These are phyloP conservation scores for Cancer borealis DNA, from an alignment of 2,888 invertebrate species.

Conservation along the genomic window DNA sequence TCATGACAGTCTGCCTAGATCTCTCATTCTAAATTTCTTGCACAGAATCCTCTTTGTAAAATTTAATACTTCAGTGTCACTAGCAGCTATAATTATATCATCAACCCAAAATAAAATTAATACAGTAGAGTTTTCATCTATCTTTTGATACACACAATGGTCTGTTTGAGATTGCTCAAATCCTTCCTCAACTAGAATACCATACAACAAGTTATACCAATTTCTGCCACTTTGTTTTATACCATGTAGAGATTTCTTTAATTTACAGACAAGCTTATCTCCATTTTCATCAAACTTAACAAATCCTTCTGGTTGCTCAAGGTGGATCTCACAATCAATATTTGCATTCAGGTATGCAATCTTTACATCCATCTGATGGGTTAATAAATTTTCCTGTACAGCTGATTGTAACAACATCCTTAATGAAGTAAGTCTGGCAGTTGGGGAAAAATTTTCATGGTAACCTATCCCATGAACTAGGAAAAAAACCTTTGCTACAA, in stretches of 20 bases:
- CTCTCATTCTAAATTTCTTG: conserved; percentile 29
- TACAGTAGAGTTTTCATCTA: background rate
- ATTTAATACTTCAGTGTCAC: no score
- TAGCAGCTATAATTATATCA: background rate
- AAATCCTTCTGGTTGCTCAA: conserved; percentile 58
- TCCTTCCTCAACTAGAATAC: no score
- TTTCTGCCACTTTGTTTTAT: background rate
- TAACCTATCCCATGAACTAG: background rate
- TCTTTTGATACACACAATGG: no score
- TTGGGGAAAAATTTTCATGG: no score
- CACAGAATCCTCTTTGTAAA: background rate
- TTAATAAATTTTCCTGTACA: conserved; percentile 14
- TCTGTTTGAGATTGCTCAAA: no score
- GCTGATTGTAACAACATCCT: conserved; percentile 46
- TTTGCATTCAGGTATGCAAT: background rate
- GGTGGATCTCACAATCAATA: conserved; percentile 56
- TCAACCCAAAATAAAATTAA: background rate
- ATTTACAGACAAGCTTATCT: no score
- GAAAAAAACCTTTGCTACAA: conserved; percentile 55
- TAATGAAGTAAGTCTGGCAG: background rate
- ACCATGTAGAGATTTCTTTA: no score
- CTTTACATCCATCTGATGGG: conserved; percentile 51
- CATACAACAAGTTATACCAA: no score
- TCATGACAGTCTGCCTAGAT: conserved; percentile 48
- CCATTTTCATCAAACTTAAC: background rate